Evolutionary conservation across 53 echinoderm and acorn worm species (phyloP).

Genomic region (Arbacia lixula): DNA sequence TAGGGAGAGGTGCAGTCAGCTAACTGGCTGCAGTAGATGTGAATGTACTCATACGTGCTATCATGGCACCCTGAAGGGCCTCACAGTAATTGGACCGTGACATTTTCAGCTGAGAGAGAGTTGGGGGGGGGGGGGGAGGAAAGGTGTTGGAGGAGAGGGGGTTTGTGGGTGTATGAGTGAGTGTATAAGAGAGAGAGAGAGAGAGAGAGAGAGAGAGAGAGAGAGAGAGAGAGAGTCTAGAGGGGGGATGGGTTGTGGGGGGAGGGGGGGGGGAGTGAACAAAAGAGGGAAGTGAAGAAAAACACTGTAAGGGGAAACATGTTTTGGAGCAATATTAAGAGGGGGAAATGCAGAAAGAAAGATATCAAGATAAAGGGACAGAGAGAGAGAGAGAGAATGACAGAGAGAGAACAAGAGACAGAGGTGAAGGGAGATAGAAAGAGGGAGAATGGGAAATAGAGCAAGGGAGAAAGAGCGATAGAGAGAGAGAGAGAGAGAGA

Average conservation of each 20-base stretch:
- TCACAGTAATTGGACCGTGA: slow-evolving; percentile 32
- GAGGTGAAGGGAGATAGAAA: no score
- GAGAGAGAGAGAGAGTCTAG: background rate
- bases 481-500: no score
- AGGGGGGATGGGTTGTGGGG: background rate
- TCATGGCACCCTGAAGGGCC: slow-evolving; percentile 3
- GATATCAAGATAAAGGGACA: no score
- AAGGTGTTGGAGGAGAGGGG: background rate
- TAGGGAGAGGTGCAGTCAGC: no score
- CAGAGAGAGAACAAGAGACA: no score
- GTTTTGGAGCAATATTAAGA: no score
- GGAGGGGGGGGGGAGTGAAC: background rate
- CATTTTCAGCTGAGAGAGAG: slow-evolving; percentile 9
- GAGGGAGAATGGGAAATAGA: no score
- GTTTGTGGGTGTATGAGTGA: background rate
- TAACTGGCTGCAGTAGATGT: slow-evolving; percentile 12
- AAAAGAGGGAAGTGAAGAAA: background rate
- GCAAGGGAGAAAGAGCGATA: no score
- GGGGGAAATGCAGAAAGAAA: no score
- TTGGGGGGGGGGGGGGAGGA: background rate
- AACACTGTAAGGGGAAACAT: no score
- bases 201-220: background rate
- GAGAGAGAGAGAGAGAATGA: no score
- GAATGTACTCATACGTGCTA: background rate
- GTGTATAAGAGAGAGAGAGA: background rate